These are phyloP conservation scores for Synanthedon formicaeformis DNA, from an alignment of 2,888 invertebrate genomes.

Conservation along the genomic window DNA sequence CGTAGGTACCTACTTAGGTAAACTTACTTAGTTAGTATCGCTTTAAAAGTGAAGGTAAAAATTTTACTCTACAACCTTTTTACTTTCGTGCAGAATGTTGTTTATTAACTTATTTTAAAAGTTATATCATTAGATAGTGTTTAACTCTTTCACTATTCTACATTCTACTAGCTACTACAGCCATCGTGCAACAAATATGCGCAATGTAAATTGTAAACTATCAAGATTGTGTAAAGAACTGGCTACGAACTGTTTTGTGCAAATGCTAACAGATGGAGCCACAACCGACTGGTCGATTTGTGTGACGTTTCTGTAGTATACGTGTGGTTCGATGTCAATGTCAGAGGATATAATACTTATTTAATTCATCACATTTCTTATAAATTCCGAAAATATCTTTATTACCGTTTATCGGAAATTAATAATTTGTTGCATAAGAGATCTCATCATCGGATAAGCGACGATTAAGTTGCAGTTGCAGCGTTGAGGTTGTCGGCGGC, in stretches of 20 bases:
- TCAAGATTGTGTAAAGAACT: too few species aligned
- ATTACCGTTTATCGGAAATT: constrained; percentile 12
- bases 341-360: constrained; percentile 11
- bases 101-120: too few species aligned
- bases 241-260: constrained; percentile 15
- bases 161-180: neutral
- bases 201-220: neutral
- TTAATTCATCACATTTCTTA: too few species aligned
- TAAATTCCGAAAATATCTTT: constrained; percentile 5
- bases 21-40: too few species aligned
- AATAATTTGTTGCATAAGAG: constrained; percentile 20
- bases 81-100: too few species aligned
- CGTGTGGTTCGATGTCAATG: constrained; percentile 48
- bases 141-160: too few species aligned
- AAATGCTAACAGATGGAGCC: constrained; percentile 57
- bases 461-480: constrained; percentile 46
- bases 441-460: constrained; percentile 32
- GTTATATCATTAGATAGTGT: too few species aligned
- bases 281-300: constrained; percentile 30
- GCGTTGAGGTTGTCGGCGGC: constrained; percentile 55
- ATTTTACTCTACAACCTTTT: too few species aligned
- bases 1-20: too few species aligned
- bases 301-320: constrained; percentile 41
- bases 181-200: neutral
- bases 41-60: too few species aligned